Evolutionary conservation across 2,113 vertebrate genomes (phyloP).

Genomic region (Anarrhichthys ocellatus): DNA sequence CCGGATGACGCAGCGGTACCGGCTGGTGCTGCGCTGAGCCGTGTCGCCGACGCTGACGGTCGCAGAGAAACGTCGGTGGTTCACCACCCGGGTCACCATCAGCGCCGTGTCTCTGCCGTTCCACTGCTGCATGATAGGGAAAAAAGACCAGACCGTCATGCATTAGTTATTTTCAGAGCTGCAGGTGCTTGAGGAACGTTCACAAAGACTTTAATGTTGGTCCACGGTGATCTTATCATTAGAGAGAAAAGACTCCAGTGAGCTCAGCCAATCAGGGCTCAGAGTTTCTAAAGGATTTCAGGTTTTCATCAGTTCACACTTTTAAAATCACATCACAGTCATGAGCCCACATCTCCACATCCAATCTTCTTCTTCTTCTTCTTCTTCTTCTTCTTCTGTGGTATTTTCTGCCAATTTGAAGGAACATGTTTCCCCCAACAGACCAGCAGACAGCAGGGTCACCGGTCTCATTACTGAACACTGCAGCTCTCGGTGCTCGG

Average conservation of each 20-base stretch:
- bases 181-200: too few species aligned
- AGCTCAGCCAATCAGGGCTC: too few species aligned
- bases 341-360: conserved; percentile 20
- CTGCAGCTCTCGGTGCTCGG: conserved; percentile 17
- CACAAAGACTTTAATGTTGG: too few species aligned
- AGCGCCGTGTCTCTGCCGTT: conserved; percentile 93
- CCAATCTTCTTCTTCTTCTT: conserved; percentile 1
- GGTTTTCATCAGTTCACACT: too few species aligned
- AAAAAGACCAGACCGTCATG: neutral
- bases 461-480: conserved; percentile 39
- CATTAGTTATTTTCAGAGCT: too few species aligned
- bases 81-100: conserved; percentile 97
- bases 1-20: conserved; percentile 95
- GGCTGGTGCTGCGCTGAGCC: conserved; percentile 91
- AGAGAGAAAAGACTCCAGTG: too few species aligned
- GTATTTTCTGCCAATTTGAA: conserved; percentile 21
- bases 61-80: conserved; percentile 94
- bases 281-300: too few species aligned
- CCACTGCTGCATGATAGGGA: conserved; percentile 90
- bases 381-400: neutral
- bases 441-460: conserved; percentile 26
- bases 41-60: conserved; percentile 95
- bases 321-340: too few species aligned
- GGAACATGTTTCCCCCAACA: conserved; percentile 10
- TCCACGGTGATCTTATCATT: too few species aligned